Evolutionary conservation across 2,797 vertebrate genomes (phyloP), one percentile per base, ranked within the genome.

Genomic region (Brachyalestes nurse): DNA sequence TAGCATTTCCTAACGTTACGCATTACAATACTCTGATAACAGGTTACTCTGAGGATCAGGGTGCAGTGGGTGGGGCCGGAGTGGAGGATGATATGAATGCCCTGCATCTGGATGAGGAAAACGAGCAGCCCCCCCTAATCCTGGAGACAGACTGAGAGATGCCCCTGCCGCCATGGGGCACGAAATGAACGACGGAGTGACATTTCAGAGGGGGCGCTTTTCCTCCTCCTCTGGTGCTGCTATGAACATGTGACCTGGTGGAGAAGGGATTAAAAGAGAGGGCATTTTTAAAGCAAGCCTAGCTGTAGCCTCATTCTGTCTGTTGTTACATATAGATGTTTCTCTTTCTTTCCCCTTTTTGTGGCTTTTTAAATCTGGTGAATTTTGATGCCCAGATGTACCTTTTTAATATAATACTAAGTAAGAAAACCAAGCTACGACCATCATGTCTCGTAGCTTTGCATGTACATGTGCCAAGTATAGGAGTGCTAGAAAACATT

Each of bases 51-150:
- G 98, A 99, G 25, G 97, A 99, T 83, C 93, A 97, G 88, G 98
- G 98, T 0, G 98, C 98, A 0, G 96, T 96, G 5, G 98, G 98
- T 7, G 98, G 98, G 13, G 86, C 93, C 1, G 95, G 95, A 21
- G 89, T 98, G 66, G 98, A 99, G 55, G 97, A 99, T 0, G 97
- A 99, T 89, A 91, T 97, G 82, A 94, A 75, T 60, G 91, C 96
- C 4, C 88, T 99, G 66, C 95, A 95, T 73, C 79, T 99, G 77
- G 98, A 99, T 0, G 98, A 99, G 38, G 98, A 99, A 90, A 97
- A 96, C 9, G 97, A 99, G 89, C 97, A 98, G 75, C 98, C 98
- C 34, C 98, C 98, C 0, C 96, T 99, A 93, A 97, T 98, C 87
- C 96, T 98, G 16, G 96, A 97, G 90, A 99, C 97, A 0, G 98